Percentiles rank a stretch among this genome's conserved stretches.
phyloP scores from a whole-genome alignment of 2,888 invertebrate genomes.

The Teleiodes luculella region DNA sequence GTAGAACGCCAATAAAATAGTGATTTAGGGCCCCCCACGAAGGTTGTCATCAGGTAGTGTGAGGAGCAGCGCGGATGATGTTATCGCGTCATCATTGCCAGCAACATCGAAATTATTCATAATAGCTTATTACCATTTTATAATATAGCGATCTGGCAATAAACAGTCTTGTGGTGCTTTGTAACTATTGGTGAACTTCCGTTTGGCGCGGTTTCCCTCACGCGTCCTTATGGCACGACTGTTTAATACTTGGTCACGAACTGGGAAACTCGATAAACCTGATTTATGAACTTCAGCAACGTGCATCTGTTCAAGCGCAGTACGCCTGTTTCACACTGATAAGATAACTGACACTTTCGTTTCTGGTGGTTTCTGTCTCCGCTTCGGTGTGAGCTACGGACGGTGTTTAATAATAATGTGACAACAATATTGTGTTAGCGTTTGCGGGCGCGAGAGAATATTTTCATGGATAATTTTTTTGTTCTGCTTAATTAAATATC shows the following conservation, averaged over 20 bases:
- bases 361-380: background rate
- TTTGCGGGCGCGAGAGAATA: too few species aligned
- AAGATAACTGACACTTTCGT: conserved; percentile 1
- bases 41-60: conserved; percentile 14
- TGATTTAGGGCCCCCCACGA: conserved; percentile 49
- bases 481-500: too few species aligned
- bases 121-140: conserved; percentile 40
- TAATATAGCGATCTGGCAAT: conserved; percentile 39
- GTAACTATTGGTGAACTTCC: conserved; percentile 38
- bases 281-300: conserved; percentile 10
- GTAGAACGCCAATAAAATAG: conserved; percentile 42
- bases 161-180: conserved; percentile 34
- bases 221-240: conserved; percentile 16
- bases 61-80: conserved; percentile 17
- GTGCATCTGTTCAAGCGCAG: background rate
- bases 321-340: background rate
- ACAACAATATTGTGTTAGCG: too few species aligned
- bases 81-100: conserved; percentile 13
- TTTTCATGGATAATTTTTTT: too few species aligned
- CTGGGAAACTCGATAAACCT: conserved; percentile 10
- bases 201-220: conserved; percentile 22
- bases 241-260: conserved; percentile 17
- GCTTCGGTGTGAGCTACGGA: too few species aligned
- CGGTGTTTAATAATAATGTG: too few species aligned
- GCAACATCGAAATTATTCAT: conserved; percentile 32